Conservation (phyloP, 2,888 invertebrate genomes). For the Germaria angustata region DNA sequence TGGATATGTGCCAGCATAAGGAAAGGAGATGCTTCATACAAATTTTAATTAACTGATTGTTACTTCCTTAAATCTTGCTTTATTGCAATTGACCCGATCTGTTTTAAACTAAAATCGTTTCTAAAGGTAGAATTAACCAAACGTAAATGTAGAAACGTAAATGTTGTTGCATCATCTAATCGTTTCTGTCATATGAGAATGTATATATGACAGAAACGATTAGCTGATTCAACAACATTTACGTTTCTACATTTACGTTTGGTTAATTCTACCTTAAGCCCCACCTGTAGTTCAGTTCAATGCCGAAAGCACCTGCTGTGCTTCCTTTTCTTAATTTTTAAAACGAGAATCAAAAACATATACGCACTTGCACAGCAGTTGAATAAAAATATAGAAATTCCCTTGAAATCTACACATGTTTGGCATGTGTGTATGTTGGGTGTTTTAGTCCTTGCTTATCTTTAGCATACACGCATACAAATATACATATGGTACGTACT, state of each 20-base stretch:
- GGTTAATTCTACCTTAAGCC: too few species aligned
- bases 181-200: too few species aligned
- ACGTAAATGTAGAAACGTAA: too few species aligned
- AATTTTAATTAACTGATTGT: not conserved
- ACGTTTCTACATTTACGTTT: too few species aligned
- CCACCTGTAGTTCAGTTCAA: conserved; percentile 38
- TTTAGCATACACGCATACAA: conserved; percentile 4
- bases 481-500: not conserved
- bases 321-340: conserved; percentile 1
- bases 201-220: too few species aligned
- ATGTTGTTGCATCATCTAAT: too few species aligned
- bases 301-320: conserved; percentile 38
- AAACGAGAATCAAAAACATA: not conserved
- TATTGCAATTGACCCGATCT: not conserved
- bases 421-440: not conserved
- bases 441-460: conserved; percentile 3
- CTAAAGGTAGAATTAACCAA: too few species aligned
- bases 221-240: too few species aligned
- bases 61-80: not conserved
- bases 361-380: conserved; percentile 36
- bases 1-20: too few species aligned
- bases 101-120: not conserved
- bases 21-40: not conserved
- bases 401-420: not conserved
- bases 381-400: not conserved